Percentiles rank a stretch among this genome's conserved stretches.
Conservation (phyloP, 2,888 invertebrate genomes). For the Acanthopleura granulata region DNA sequence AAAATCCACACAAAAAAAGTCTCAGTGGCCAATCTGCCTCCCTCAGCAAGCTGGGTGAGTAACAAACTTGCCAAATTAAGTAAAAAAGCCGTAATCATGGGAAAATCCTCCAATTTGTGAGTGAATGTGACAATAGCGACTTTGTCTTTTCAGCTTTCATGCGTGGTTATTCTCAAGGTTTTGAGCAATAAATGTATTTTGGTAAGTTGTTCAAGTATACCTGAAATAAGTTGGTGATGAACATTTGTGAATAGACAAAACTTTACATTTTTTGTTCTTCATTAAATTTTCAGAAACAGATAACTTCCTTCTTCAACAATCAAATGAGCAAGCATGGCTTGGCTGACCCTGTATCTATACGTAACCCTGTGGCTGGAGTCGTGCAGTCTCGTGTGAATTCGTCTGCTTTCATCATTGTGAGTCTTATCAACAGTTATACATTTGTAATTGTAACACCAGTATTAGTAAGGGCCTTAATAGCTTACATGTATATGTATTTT, state of each 20-base stretch:
- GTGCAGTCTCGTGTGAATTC: background rate
- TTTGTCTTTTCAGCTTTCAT: too few species aligned
- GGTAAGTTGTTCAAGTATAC: too few species aligned
- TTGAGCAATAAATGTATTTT: too few species aligned
- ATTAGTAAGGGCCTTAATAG: too few species aligned
- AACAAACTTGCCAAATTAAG: background rate
- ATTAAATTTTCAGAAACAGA: background rate
- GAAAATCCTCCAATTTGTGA: too few species aligned
- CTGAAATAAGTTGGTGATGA: too few species aligned
- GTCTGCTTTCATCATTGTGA: background rate
- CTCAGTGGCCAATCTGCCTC: background rate
- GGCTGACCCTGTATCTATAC: background rate
- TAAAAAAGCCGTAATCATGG: too few species aligned
- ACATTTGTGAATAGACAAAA: too few species aligned
- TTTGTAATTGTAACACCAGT: too few species aligned
- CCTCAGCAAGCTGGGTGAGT: background rate
- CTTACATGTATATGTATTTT: too few species aligned
- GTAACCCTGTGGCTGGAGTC: background rate
- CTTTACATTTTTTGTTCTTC: background rate
- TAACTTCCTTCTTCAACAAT: background rate
- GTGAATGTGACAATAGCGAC: too few species aligned
- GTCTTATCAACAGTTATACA: background rate
- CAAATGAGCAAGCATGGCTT: background rate
- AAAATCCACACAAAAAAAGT: background rate
- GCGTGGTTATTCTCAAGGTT: too few species aligned